Evolutionary conservation across 2,888 invertebrate genomes (phyloP), one percentile per base, ranked within the genome.

Genomic region (Volucella bombylans): DNA sequence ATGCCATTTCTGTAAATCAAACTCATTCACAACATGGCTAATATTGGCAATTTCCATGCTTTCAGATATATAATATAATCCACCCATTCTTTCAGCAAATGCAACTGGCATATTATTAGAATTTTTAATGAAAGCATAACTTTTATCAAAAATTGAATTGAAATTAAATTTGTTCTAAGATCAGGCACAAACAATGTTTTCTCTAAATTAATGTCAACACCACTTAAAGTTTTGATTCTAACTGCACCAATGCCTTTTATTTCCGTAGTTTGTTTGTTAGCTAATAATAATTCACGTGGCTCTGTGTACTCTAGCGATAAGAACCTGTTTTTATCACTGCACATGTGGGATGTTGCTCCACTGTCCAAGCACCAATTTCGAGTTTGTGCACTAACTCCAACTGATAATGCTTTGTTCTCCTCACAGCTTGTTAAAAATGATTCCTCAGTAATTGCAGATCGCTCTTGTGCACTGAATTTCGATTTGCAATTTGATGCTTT

Each of bases 341-440:
- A 72, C 50, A 76, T 68, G 62, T 69, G 76, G n/a, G 74, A 62
- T 4, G 81, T 81, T 31, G 62, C 52, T 8, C 79, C 81, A 49
- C 81, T 74, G 31, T 81, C 81, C 47, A 81, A 62, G 14, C 73
- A 31, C 81, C 74, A 68, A 10, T 0, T 43, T 38, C 61, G 54
- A 39, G 4, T 15, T 49, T 1, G 12, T 14, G 49, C 49, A 49
- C 14, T n/a, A 8, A 49, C 14, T 49, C 14, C 49, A 14, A 43
- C 43, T 43, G 43, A 43, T 43, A 43, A 43, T 10, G 12, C 43
- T 61, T 65, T 15, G 11, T 54, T 54, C 12, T 31, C 31, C 18
- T 18, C 67, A 14, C 50, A 23, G n/a, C 31, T n/a, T 49, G 38
- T 11, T 10, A 38, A 47, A 38, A 49, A 64, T 49, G 64, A 49